Evolutionary conservation across 2,888 invertebrate species (phyloP).

Genomic region (Andrena trimmerana): DNA sequence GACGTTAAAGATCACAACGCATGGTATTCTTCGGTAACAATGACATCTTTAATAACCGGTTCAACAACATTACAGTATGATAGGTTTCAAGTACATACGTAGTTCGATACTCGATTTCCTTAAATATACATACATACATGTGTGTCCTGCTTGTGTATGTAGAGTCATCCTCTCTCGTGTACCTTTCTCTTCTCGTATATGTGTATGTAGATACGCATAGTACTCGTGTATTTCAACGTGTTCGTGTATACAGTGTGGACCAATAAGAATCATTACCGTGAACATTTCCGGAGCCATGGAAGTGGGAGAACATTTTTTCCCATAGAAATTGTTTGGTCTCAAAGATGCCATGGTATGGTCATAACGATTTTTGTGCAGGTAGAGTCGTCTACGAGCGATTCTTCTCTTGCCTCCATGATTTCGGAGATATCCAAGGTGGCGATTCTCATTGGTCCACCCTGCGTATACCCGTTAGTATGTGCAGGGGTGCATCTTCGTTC

Average conservation of each 20-base stretch:
- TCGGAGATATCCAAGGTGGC: no score
- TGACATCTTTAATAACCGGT: conserved; percentile 85
- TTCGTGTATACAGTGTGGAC: conserved; percentile 9
- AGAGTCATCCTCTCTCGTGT: conserved; percentile 38
- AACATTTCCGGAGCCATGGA: no score
- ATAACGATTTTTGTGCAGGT: no score
- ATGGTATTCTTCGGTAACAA: conserved; percentile 83
- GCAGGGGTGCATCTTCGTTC: conserved; percentile 29
- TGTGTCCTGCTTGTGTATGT: conserved; percentile 69
- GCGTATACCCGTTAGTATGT: conserved; percentile 32
- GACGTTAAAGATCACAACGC: conserved; percentile 53
- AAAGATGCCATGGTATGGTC: no score
- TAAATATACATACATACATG: conserved; percentile 83
- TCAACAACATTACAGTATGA: conserved; percentile 83
- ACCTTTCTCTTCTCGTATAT: conserved; percentile 43
- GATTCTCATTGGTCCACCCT: no score
- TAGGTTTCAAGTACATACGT: conserved; percentile 74
- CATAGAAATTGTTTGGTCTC: no score
- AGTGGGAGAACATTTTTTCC: no score
- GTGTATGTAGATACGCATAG: not conserved
- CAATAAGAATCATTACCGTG: no score
- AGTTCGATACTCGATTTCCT: conserved; percentile 79
- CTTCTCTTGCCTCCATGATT: no score
- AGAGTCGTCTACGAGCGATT: no score
- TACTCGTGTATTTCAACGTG: conserved; percentile 2